Conservation (phyloP, 2,888 invertebrate species). For the Cantharis nigra region DNA sequence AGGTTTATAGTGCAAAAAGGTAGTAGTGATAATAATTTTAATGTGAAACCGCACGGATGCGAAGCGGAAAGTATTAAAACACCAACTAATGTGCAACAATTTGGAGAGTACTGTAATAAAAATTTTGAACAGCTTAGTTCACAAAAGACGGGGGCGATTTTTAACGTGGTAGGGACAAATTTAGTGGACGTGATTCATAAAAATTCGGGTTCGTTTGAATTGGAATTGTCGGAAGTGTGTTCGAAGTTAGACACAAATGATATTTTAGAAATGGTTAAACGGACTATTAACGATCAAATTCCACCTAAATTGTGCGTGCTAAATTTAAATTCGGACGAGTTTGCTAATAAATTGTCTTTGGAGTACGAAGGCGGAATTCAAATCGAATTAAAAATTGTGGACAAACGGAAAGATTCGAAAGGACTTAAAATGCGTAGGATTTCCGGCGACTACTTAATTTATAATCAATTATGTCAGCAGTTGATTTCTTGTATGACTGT, state of each 20-base stretch:
- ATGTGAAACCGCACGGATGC: conserved; percentile 7
- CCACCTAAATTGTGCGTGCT: conserved; percentile 71
- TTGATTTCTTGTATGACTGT: conserved; percentile 85
- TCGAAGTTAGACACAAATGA: conserved; percentile 78
- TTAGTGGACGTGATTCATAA: conserved; percentile 43
- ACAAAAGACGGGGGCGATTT: conserved; percentile 9
- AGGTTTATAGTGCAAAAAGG: conserved; percentile 22
- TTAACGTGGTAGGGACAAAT: conserved; percentile 11
- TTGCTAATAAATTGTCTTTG: conserved; percentile 48
- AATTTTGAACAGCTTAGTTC: conserved; percentile 13
- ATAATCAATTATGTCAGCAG: conserved; percentile 86
- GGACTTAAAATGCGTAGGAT: conserved; percentile 85
- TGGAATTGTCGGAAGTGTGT: conserved; percentile 78
- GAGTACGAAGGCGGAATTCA: conserved; percentile 74
- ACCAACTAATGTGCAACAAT: conserved; percentile 22
- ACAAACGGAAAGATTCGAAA: conserved; percentile 69
- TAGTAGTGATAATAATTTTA: conserved; percentile 18
- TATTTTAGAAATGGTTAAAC: conserved; percentile 79
- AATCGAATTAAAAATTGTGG: conserved; percentile 81
- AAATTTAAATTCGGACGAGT: conserved; percentile 48
- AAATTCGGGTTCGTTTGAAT: conserved; percentile 64
- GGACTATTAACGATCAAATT: conserved; percentile 77
- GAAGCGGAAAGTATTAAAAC: conserved; percentile 4
- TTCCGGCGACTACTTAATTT: conserved; percentile 86
- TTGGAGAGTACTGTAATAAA: conserved; percentile 12